Conservation (phyloP, 2,113 vertebrate species). For the Neotragus moschatus region DNA sequence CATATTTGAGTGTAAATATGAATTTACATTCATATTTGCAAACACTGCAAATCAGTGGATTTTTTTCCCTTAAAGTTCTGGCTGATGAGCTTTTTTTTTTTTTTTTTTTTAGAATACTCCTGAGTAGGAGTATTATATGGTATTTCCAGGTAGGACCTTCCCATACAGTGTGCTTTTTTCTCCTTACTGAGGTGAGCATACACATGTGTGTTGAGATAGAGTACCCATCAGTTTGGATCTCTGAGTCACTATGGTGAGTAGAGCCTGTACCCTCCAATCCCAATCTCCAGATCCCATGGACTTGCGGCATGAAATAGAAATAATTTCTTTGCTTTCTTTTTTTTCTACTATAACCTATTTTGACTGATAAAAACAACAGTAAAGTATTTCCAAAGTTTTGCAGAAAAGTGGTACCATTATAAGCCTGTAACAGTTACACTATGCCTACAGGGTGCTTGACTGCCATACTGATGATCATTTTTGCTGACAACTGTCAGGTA, state of each 20-base stretch:
- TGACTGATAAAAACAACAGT: background rate
- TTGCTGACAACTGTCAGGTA: background rate
- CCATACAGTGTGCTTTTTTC: background rate
- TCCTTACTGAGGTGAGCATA: background rate
- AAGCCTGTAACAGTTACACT: background rate
- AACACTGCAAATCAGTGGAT: background rate
- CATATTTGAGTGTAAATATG: background rate
- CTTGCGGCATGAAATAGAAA: background rate
- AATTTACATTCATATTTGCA: background rate
- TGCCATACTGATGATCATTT: background rate
- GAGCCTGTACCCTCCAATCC: background rate
- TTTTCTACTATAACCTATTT: background rate
- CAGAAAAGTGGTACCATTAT: background rate
- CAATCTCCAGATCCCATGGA: background rate
- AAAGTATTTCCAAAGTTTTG: background rate
- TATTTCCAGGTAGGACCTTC: background rate
- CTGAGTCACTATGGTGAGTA: background rate
- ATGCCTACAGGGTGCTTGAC: background rate
- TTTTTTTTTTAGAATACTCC: background rate
- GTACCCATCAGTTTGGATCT: background rate
- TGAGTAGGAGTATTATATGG: background rate
- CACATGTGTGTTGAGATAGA: background rate
- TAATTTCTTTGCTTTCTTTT: background rate
- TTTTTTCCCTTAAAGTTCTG: background rate
- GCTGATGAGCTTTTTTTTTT: background rate